Base-by-base conservation (phyloP, 2,113 vertebrate species). In the Cercopithecus mona region DNA sequence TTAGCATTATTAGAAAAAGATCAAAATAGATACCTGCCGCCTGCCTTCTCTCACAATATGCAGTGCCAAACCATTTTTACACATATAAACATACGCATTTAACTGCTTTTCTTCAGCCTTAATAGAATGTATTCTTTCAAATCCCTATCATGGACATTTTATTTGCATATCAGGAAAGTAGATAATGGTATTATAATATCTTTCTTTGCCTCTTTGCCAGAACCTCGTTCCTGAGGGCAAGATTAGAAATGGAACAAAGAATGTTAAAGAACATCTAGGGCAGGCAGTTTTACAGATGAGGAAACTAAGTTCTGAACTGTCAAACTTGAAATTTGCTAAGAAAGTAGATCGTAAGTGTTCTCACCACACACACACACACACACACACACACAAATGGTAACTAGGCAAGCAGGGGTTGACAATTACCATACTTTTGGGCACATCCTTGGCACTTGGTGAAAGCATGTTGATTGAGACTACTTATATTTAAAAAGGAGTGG, bases 21-120 rank as follows among this genome's bases (percentile, higher is more conserved):
- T 52, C 72, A 80, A 90, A 88, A n/a, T 90, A 81, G 78, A 96
- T 88, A 43, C 17, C 23, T 94, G 40, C 32, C n/a, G 43, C 79
- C 59, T 70, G 48, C 9, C 1, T 1, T 38, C n/a, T 17, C 64
- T 93, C 52, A 35, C 48, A 68, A 45, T 64, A 45, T 73, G 3
- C 10, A 35, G 25, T 83, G 35, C 79, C n/a, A 80, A 94, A 95
- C 18, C 38, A 76, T 88, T 87, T 84, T 68, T 59, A 40, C 45
- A 55, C 68, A 8, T 32, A 40, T 23, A 43, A 22, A 81, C 45
- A 52, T 25, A 86, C 32, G 64, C 55, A 59, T 89, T 66, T 50
- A 75, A 70, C 17, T 90, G 38, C 50, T 94, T 40, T 25, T 38
- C 35, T 17, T 68, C 25, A 55, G 6, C 70, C 16, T 68, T 57